Conservation (phyloP, 1,140 invertebrate species). For the Drosophila funebris region DNA sequence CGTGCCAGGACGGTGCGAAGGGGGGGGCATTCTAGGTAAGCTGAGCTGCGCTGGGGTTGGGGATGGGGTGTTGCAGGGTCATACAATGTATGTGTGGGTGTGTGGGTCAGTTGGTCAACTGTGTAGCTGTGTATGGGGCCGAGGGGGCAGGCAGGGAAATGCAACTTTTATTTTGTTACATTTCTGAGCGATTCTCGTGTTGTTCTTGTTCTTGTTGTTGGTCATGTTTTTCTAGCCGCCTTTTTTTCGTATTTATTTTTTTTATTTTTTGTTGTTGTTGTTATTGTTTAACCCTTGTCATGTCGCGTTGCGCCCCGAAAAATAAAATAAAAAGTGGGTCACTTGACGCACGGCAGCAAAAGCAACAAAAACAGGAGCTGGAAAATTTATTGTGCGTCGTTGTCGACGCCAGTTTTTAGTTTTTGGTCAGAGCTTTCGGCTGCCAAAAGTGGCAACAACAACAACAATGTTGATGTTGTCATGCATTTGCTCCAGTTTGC, state of each 20-base stretch:
- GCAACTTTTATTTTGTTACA: slow-evolving; percentile 50
- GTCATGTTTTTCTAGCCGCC: slow-evolving; percentile 33
- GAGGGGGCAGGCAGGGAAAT: background rate
- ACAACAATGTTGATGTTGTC: slow-evolving; percentile 30
- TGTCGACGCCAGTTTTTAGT: slow-evolving; percentile 54
- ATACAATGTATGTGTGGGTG: background rate
- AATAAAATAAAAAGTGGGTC: slow-evolving; percentile 52
- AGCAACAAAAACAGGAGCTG: slow-evolving; percentile 23
- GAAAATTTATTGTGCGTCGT: slow-evolving; percentile 60
- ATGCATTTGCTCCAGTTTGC: slow-evolving; percentile 54
- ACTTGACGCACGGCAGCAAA: slow-evolving; percentile 51
- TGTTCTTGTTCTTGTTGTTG: slow-evolving; percentile 29
- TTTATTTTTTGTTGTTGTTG: slow-evolving; percentile 21
- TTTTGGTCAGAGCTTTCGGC: slow-evolving; percentile 49
- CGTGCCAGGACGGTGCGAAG: too few relatives aligned
- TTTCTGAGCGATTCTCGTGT: slow-evolving; percentile 20
- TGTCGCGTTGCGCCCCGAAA: slow-evolving; percentile 36
- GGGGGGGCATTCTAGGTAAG: too few relatives aligned
- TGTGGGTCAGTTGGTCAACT: slow-evolving; percentile 13
- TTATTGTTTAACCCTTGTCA: slow-evolving; percentile 64
- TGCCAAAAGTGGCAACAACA: slow-evolving; percentile 49
- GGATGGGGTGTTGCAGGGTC: too few relatives aligned
- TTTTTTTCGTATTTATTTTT: too few relatives aligned
- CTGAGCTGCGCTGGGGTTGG: too few relatives aligned
- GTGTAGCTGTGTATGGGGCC: background rate